Evolutionary conservation across 2,113 vertebrate species (phyloP), one percentile per base, ranked within the genome.

Genomic region (Origma solitaria): DNA sequence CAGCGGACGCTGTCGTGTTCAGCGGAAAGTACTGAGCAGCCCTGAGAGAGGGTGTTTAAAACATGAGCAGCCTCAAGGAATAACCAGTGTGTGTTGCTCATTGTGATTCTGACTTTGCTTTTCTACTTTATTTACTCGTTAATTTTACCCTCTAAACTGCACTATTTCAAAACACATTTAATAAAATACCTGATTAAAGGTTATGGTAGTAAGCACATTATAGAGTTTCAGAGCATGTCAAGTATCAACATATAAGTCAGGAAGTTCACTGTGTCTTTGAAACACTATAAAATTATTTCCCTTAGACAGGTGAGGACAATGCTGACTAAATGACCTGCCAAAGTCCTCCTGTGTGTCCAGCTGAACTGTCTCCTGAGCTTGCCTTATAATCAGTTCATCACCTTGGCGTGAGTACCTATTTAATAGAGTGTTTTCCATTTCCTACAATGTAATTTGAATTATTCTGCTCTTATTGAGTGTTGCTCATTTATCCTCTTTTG

Each of bases 31-130:
- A 45, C 62, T 7, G 50, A 94, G 71, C 94, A 80, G 54, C 79
- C 56, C 62, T 38, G 35, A 72, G 71, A 77, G 17, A 10, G 31
- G 45, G 76, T 56, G 82, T 68, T 94, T 53, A 78, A 96, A 93
- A 86, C 85, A 78, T 3, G 40, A 93, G 47, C 82, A 90, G 56
- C 92, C 71, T 86, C 56, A 49, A 88, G 92, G 69, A 96, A 90
- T 70, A 78, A 44, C 37, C 22, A 25, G 2, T 17, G 33, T 50
- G 21, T 24, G 31, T 18, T 45, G n/a, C 50, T 61, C 15, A 1
- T 66, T 62, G 51, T 37, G 31, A 42, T 66, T 92, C 66, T 86
- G 31, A 71, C 65, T 88, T 94, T 83, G 53, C 58, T 94, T 66
- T 77, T 40, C 54, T 51, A 16, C 62, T 85, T 88, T 61, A 49